phyloP scores from a whole-genome alignment of 92 coral and sea anemone genomes.

The Scolanthus callimorphus region DNA sequence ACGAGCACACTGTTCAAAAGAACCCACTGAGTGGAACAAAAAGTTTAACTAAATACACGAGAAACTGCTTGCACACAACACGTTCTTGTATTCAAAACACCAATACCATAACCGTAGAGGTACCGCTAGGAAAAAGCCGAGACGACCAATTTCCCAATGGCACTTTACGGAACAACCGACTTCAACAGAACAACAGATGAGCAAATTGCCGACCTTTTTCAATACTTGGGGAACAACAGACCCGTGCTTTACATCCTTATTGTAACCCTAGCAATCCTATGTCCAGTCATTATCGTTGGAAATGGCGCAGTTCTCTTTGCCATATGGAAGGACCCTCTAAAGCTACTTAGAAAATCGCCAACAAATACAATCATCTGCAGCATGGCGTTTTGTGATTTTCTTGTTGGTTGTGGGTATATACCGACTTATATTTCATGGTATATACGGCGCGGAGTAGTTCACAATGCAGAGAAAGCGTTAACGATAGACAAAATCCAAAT shows the following conservation, averaged over 20 bases:
- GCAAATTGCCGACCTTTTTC: background rate
- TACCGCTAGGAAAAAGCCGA: too few relatives aligned
- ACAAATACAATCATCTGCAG: slow-evolving; percentile 20
- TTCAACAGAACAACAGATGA: background rate
- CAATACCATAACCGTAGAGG: too few relatives aligned
- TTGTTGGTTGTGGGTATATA: slow-evolving; percentile 5
- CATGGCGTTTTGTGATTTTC: slow-evolving; percentile 23
- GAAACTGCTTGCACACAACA: too few relatives aligned
- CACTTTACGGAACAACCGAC: background rate
- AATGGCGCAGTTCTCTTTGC: slow-evolving; percentile 21
- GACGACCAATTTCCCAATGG: too few relatives aligned
- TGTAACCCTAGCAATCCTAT: background rate
- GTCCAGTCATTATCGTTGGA: slow-evolving; percentile 9
- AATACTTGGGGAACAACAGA: background rate
- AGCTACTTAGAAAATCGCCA: slow-evolving; percentile 23
- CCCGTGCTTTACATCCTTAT: background rate
- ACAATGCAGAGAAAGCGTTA: background rate
- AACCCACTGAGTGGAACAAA: too few relatives aligned
- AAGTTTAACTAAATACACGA: too few relatives aligned
- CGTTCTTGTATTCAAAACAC: too few relatives aligned
- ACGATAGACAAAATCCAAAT: background rate
- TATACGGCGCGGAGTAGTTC: background rate
- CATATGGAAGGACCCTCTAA: slow-evolving; percentile 29
- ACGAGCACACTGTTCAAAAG: too few relatives aligned
- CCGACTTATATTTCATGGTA: slow-evolving; percentile 1